These are phyloP conservation scores for Micromesistius poutassou DNA, from an alignment of 2,797 vertebrate species.

Conservation along the genomic window DNA sequence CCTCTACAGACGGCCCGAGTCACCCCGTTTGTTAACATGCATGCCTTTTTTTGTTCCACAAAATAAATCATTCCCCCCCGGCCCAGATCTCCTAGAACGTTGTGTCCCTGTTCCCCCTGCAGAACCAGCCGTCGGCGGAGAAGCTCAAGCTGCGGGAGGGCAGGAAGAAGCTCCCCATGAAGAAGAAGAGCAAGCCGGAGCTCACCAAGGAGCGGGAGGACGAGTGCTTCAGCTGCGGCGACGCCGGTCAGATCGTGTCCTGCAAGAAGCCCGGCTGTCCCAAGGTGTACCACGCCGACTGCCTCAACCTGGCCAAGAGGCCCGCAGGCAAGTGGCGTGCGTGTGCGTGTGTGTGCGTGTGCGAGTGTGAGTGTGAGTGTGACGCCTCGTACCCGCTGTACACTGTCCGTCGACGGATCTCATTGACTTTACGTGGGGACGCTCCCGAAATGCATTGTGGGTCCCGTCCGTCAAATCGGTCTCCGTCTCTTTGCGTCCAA, in stretches of 20 bases:
- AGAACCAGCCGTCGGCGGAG: conserved; percentile 89
- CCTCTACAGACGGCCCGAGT: no score
- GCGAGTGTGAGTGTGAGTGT: no score
- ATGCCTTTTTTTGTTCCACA: no score
- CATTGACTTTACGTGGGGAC: no score
- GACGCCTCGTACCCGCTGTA: no score
- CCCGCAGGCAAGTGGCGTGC: conserved; percentile 82
- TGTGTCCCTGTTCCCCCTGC: background rate
- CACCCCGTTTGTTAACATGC: no score
- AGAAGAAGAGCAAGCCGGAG: conserved; percentile 86
- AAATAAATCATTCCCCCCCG: background rate
- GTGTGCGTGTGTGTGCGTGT: background rate
- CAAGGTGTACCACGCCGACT: conserved; percentile 97
- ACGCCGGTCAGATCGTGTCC: conserved; percentile 92
- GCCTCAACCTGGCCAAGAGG: conserved; percentile 93
- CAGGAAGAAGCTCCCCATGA: conserved; percentile 78
- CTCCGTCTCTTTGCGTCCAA: no score
- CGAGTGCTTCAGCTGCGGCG: conserved; percentile 97
- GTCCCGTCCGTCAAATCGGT: no score
- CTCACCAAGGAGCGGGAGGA: conserved; percentile 93
- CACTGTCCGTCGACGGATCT: no score
- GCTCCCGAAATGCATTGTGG: no score
- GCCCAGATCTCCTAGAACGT: background rate
- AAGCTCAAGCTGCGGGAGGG: conserved; percentile 85
- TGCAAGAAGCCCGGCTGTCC: conserved; percentile 97